phyloP scores from a whole-genome alignment of 2,888 invertebrate genomes.

The Hydroisotoma schaefferi region DNA sequence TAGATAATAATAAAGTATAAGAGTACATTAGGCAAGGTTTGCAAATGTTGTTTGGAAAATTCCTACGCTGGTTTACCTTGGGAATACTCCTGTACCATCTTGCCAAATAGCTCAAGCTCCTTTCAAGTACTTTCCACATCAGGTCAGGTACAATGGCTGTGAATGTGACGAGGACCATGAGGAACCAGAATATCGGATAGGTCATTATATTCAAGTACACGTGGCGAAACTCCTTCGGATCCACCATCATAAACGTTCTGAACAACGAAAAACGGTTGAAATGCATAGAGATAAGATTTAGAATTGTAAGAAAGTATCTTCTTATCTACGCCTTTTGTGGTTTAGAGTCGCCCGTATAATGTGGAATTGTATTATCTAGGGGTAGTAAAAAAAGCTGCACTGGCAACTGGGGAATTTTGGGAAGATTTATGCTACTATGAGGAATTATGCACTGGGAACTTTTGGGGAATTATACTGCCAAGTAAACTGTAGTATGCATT shows the following conservation, averaged over 20 bases:
- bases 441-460: too few species aligned
- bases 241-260: slow-evolving; percentile 12
- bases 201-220: slow-evolving; percentile 60
- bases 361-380: too few species aligned
- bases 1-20: too few species aligned
- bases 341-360: too few species aligned
- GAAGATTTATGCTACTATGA: neutral
- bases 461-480: too few species aligned
- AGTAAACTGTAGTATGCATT: too few species aligned
- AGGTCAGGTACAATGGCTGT: slow-evolving; percentile 61
- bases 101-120: neutral
- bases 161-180: slow-evolving; percentile 57
- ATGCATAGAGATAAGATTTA: slow-evolving; percentile 2
- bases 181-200: slow-evolving; percentile 61
- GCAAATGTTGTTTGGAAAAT: neutral
- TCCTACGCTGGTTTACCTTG: neutral
- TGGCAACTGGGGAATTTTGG: neutral
- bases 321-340: too few species aligned
- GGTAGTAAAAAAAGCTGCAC: neutral
- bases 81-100: neutral
- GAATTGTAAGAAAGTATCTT: too few species aligned
- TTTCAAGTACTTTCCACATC: slow-evolving; percentile 22
- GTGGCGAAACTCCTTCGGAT: slow-evolving; percentile 29
- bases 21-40: too few species aligned
- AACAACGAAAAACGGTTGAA: neutral